phyloP scores from a whole-genome alignment of 2,888 invertebrate genomes.

The Tineola bisselliella region DNA sequence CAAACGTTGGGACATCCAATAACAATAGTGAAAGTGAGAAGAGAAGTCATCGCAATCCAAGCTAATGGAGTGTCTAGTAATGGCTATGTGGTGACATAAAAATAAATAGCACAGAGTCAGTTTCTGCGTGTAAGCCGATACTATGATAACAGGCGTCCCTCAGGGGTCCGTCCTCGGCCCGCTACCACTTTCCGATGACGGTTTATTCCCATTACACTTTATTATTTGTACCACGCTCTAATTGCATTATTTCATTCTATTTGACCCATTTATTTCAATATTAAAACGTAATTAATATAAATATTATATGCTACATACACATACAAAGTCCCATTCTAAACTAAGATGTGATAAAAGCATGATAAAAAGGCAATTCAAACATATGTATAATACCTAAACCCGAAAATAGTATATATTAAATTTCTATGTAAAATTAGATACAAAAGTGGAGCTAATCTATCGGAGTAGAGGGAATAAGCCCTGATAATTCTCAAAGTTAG shows the following conservation, averaged over 20 bases:
- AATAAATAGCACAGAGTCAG: conserved; percentile 68
- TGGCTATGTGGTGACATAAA: conserved; percentile 65
- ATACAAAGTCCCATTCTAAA: too few species aligned
- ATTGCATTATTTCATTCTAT: too few species aligned
- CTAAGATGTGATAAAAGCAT: too few species aligned
- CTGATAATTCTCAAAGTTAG: conserved; percentile 65
- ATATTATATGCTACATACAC: too few species aligned
- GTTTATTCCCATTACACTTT: background rate
- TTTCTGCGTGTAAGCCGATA: conserved; percentile 67
- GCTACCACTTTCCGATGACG: conserved; percentile 4
- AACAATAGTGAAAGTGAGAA: conserved; percentile 57
- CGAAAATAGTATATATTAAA: too few species aligned
- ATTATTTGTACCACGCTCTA: too few species aligned
- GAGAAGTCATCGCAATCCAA: conserved; percentile 59
- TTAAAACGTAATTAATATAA: too few species aligned
- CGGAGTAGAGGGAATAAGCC: conserved; percentile 24
- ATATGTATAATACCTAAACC: too few species aligned
- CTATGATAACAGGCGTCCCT: conserved; percentile 64
- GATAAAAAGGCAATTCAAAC: too few species aligned
- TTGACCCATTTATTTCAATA: too few species aligned
- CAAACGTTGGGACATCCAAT: conserved; percentile 41
- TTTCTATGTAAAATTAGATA: background rate
- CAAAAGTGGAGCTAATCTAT: background rate
- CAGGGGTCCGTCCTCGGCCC: conserved; percentile 20
- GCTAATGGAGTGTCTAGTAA: conserved; percentile 69